Conservation (phyloP, 2,888 invertebrate genomes). For the Didymodactylos carnosus region DNA sequence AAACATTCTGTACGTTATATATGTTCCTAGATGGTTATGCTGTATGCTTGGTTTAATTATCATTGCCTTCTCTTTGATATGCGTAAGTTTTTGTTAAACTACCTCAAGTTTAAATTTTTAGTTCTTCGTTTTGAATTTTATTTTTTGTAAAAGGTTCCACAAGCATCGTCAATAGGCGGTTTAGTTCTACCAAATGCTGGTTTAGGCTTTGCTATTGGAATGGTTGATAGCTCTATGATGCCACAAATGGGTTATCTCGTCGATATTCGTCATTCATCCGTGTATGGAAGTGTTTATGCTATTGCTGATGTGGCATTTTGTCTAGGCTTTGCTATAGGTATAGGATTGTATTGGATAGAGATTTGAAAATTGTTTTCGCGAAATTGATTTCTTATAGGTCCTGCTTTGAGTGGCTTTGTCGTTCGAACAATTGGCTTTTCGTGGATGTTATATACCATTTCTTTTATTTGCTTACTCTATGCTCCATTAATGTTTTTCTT, state of each 20-base stretch:
- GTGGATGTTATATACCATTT: constrained; percentile 77
- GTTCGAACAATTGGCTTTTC: constrained; percentile 86
- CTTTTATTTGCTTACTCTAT: constrained; percentile 73
- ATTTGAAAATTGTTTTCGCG: neutral
- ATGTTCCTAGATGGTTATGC: constrained; percentile 89
- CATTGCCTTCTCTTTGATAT: constrained; percentile 74
- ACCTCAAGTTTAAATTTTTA: neutral
- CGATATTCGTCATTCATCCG: constrained; percentile 83
- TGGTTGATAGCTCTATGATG: constrained; percentile 99
- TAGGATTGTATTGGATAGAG: too few relatives aligned
- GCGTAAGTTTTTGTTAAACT: constrained; percentile 47
- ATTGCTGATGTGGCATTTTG: constrained; percentile 97
- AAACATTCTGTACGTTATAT: too few relatives aligned
- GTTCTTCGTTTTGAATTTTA: too few relatives aligned
- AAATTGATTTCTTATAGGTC: constrained; percentile 43
- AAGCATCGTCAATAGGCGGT: constrained; percentile 70
- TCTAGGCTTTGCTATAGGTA: constrained; percentile 84
- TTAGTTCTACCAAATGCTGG: constrained; percentile 87
- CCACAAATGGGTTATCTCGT: constrained; percentile 90
- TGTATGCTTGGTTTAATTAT: constrained; percentile 75
- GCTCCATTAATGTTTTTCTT: constrained; percentile 71
- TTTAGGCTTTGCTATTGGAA: constrained; percentile 92
- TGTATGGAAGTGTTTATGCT: constrained; percentile 98
- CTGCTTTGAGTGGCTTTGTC: constrained; percentile 71
- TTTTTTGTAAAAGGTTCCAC: constrained; percentile 63